Conservation (phyloP, 2,888 invertebrate genomes). For the Eretmocerus hayati region DNA sequence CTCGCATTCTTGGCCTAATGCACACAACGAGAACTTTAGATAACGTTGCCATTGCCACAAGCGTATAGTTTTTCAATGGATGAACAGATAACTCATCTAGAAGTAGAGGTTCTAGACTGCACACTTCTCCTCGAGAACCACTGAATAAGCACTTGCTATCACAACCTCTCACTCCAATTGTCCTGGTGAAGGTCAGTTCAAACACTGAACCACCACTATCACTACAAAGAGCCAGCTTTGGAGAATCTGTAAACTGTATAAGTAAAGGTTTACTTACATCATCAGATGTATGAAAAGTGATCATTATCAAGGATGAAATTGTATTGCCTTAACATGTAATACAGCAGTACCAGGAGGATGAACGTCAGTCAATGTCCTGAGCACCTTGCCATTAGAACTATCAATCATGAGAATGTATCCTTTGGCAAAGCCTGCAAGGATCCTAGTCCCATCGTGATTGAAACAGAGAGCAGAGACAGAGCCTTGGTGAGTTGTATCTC, state of each 20-base stretch:
- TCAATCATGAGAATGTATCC: slow-evolving; percentile 91
- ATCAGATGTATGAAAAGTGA: background rate
- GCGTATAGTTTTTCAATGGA: slow-evolving; percentile 65
- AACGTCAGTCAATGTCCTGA: slow-evolving; percentile 69
- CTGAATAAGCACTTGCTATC: slow-evolving; percentile 92
- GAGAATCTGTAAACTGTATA: slow-evolving; percentile 61
- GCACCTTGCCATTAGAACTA: slow-evolving; percentile 67
- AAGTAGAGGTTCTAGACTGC: slow-evolving; percentile 63
- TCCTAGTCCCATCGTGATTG: slow-evolving; percentile 77
- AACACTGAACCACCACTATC: slow-evolving; percentile 96
- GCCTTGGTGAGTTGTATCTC: slow-evolving; percentile 65
- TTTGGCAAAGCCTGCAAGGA: slow-evolving; percentile 71
- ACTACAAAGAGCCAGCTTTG: slow-evolving; percentile 70
- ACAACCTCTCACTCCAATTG: slow-evolving; percentile 80
- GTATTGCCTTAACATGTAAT: slow-evolving; percentile 62
- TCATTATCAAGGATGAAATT: background rate
- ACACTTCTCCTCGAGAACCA: slow-evolving; percentile 93
- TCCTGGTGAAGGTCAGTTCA: slow-evolving; percentile 81
- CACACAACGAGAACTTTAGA: slow-evolving; percentile 80
- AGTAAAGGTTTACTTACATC: background rate
- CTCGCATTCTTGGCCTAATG: slow-evolving; percentile 68
- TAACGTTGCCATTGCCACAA: slow-evolving; percentile 89
- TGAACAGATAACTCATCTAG: slow-evolving; percentile 54
- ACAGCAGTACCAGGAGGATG: slow-evolving; percentile 81
- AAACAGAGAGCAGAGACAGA: slow-evolving; percentile 79